Base-by-base conservation (phyloP, 2,113 vertebrate species). In the Catharus bicknelli region DNA sequence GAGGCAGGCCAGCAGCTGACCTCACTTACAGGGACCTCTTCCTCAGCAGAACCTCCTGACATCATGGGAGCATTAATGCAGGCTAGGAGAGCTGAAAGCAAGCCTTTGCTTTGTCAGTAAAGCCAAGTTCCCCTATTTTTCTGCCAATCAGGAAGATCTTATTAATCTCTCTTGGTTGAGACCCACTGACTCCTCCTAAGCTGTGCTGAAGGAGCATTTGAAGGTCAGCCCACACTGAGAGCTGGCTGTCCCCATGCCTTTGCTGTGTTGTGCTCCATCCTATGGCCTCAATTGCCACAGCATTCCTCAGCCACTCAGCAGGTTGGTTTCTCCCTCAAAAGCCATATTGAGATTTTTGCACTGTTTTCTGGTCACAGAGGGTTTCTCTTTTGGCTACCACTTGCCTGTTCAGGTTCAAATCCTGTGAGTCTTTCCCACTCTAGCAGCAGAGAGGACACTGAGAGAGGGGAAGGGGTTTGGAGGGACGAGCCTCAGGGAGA, bases 71-170 rank as follows among this genome's bases (percentile, higher is more conserved):
- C 6, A 1, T n/a, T 77, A 66, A 77, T 77, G 38, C 34, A 76
- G 66, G 18, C 58, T 18, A 32, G 16, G 22, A 45, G 1, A 66
- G 68, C 83, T 69, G 55, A 69, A 91, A 94, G 61, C 45, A 92
- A 90, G 23, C 54, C 40, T 80, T 57, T 36, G 48, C 27, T 73
- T 58, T 76, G 75, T 48, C 86, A 69, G 58, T 3, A 53, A 80
- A 86, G 22, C 72, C 59, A 69, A 77, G 47, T 58, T 73, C 54
- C 54, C 19, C n/a, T 34, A 30, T 68, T 88, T 90, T 91, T 83
- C 42, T 88, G 63, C 67, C 63, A 34, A 3, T 90, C 86, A 90
- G 45, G 59, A 51, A 82, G 54, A 66, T n/a, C 40, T 42, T 61
- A 57, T 29, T 73, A 13, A 32, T 29, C 59, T 64, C 7, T 53